Conservation (phyloP, 2,888 invertebrate genomes). For the Nasonia oneida region DNA sequence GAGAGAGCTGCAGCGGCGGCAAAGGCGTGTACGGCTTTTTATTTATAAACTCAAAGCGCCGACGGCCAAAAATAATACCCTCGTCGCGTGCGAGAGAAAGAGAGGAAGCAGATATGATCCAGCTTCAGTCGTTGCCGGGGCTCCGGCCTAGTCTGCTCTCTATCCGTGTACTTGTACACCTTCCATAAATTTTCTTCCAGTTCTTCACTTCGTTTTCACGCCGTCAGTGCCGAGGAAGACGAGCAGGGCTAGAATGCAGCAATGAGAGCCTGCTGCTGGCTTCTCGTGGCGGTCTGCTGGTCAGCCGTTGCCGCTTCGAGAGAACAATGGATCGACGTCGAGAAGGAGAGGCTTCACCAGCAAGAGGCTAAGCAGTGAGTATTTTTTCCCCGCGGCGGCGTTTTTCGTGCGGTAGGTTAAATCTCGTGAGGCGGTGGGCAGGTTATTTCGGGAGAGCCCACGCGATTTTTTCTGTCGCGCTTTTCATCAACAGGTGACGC, state of each 20-base stretch:
- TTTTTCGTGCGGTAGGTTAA: not conserved
- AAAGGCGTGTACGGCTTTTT: slow-evolving; percentile 34
- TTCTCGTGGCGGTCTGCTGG: not conserved
- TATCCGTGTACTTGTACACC: not conserved
- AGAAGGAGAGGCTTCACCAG: not conserved
- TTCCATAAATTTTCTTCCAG: too few species aligned
- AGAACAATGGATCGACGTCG: not conserved
- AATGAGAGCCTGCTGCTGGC: slow-evolving; percentile 6
- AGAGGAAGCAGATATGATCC: slow-evolving; percentile 10
- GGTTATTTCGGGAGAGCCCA: not conserved
- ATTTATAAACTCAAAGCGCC: slow-evolving; percentile 59
- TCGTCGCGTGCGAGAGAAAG: slow-evolving; percentile 29
- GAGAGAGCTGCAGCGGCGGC: not conserved
- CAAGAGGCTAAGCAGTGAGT: slow-evolving; percentile 1
- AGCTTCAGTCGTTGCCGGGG: slow-evolving; percentile 1
- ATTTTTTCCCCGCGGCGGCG: too few species aligned
- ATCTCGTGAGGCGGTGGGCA: not conserved
- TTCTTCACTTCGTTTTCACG: too few species aligned
- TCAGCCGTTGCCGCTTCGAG: not conserved
- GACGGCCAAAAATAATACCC: slow-evolving; percentile 55
- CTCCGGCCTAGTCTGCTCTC: not conserved
- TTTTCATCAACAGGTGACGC: slow-evolving; percentile 4
- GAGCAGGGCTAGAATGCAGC: not conserved
- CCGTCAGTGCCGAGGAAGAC: too few species aligned
- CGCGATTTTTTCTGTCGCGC: not conserved